phyloP scores from a whole-genome alignment of 2,797 vertebrate species.

The Taenioides sp. region DNA sequence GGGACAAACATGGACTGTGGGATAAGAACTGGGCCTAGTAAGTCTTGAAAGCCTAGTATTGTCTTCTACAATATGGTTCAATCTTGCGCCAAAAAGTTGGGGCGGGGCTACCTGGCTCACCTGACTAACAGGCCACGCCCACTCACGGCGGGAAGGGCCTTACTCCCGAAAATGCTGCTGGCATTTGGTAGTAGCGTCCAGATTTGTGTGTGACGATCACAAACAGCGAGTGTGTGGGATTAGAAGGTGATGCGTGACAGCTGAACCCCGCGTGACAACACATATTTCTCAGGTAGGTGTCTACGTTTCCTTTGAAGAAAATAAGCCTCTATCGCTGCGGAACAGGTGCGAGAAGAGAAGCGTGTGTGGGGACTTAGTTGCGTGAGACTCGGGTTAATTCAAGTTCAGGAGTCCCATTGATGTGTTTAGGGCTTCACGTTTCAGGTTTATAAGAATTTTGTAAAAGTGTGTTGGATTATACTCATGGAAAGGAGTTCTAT shows the following conservation, averaged over 20 bases:
- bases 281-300: slow-evolving; percentile 26
- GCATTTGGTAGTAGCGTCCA: background rate
- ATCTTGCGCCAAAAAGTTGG: background rate
- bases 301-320: background rate
- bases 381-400: rapidly evolving
- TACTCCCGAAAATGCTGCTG: background rate
- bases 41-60: too few relatives aligned
- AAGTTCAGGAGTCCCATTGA: background rate
- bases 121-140: slow-evolving; percentile 44
- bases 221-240: background rate
- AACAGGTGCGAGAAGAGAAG: slow-evolving; percentile 37
- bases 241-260: slow-evolving; percentile 21
- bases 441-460: background rate
- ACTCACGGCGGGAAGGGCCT: background rate
- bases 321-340: background rate
- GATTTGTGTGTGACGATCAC: background rate
- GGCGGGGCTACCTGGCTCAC: slow-evolving; percentile 33
- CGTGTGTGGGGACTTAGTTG: background rate
- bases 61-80: too few relatives aligned
- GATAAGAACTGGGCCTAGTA: too few relatives aligned
- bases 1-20: too few relatives aligned
- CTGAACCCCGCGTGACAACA: slow-evolving; percentile 24
- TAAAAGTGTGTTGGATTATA: background rate
- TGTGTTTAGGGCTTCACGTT: background rate
- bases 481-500: too few relatives aligned